Base-by-base conservation (phyloP, 2,888 invertebrate genomes). In the Melieria picta region DNA sequence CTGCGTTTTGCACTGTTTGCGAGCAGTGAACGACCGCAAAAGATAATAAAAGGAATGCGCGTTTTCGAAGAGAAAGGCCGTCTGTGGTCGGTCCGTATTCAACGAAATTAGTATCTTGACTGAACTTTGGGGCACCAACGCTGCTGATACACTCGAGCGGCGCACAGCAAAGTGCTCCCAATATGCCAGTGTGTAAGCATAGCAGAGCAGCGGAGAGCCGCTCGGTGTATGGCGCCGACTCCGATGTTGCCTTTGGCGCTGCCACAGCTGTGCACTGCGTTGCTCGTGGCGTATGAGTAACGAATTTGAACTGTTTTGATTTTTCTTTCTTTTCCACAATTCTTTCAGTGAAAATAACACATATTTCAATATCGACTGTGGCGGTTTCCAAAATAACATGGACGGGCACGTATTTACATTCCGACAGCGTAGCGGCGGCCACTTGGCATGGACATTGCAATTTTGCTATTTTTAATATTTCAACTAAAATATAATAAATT, bases 51-150 rank as follows among this genome's bases (percentile, higher is more conserved):
- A 30, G 30, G 30, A 30, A 30, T 30, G 30, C 30, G 30, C 30
- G 30, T 30, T 30, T 30, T 30, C 58, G 7, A 4, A 7, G n/a
- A 5, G 58, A 67, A 60, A 67, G 43, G 55, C 56, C 48, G 50
- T 67, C 60, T 7, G 47, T 10, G 30, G 30, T 45, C 48, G 48
- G 67, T 60, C 43, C 52, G 47, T 60, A 60, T 60, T 42, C 50
- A 48, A 48, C 67, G 60, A 67, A 67, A 67, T 61, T 50, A 43
- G 50, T 67, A 45, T 7, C 60, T 67, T 60, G 50, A 67, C 67
- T 67, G 52, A 67, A 52, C 50, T 30, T 30, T 30, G 30, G 30
- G 30, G 30, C 30, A 30, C 1, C 30, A 30, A 30, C 30, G 30
- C 30, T 30, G 30, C 3, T 3, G 11, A 58, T 7, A 43, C 58